Percentiles rank a stretch among this genome's conserved stretches.
phyloP scores from a whole-genome alignment of 2,888 invertebrate species.

The Drosophila pegasa region DNA sequence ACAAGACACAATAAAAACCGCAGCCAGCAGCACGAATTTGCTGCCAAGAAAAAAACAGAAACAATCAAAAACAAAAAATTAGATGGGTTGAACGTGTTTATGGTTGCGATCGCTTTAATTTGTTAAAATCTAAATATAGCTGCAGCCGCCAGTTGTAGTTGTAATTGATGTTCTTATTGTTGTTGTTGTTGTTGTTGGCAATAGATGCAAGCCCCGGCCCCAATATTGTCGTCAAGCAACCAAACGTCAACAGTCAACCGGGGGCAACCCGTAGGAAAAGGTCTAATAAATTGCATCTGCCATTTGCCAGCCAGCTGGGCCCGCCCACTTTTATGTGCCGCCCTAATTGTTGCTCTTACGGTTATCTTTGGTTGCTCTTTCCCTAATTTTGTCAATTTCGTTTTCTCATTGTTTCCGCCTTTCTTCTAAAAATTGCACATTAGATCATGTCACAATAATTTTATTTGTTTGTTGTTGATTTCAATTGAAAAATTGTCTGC shows the following conservation, averaged over 20 bases:
- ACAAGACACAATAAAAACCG: constrained; percentile 38
- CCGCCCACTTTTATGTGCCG: background rate
- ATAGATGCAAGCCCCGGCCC: constrained; percentile 19
- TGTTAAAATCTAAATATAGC: constrained; percentile 66
- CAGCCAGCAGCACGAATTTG: constrained; percentile 47
- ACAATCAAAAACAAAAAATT: constrained; percentile 2
- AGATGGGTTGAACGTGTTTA: constrained; percentile 56
- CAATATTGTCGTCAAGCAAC: constrained; percentile 62
- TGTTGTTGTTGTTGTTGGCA: constrained; percentile 28
- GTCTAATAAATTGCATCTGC: constrained; percentile 70
- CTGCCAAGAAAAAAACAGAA: constrained; percentile 55
- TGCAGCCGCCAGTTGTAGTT: constrained; percentile 42
- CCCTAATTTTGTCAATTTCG: constrained; percentile 3
- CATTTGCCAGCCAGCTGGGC: constrained; percentile 30
- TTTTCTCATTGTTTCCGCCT: constrained; percentile 49
- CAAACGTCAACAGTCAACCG: constrained; percentile 20
- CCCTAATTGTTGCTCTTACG: constrained; percentile 17
- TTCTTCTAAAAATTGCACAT: constrained; percentile 76
- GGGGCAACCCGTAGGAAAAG: constrained; percentile 32
- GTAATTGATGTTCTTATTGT: constrained; percentile 32
- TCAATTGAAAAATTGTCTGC: constrained; percentile 50
- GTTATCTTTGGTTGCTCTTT: constrained; percentile 24
- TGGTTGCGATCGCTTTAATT: constrained; percentile 37
- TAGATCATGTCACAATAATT: constrained; percentile 80
- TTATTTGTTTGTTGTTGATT: constrained; percentile 51